Percentiles rank a stretch among this genome's conserved stretches.
Conservation (phyloP, 2,888 invertebrate genomes). For the Pogonocherus hispidulus region DNA sequence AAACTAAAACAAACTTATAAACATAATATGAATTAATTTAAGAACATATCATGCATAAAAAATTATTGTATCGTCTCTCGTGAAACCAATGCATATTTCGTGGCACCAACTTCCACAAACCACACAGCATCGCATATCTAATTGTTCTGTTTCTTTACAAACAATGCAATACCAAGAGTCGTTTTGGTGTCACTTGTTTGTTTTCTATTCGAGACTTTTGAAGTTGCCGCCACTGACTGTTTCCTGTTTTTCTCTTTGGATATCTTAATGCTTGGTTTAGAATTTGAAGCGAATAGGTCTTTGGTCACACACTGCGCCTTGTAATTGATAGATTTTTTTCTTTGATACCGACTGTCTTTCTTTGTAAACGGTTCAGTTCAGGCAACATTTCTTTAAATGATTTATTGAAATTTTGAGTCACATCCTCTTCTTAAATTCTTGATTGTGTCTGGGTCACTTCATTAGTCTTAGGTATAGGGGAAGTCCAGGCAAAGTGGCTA, state of each 20-base stretch:
- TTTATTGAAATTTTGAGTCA: background rate
- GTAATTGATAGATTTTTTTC: slow-evolving; percentile 35
- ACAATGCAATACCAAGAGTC: too few species aligned
- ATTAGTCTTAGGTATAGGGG: background rate
- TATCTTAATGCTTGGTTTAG: background rate
- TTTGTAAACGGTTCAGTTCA: background rate
- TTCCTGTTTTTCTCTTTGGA: background rate
- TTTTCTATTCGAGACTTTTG: background rate
- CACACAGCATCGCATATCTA: too few species aligned
- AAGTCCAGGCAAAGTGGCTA: too few species aligned
- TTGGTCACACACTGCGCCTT: slow-evolving; percentile 33
- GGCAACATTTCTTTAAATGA: background rate
- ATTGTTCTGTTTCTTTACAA: too few species aligned
- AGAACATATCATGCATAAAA: too few species aligned
- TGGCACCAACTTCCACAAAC: too few species aligned
- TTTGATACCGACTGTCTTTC: background rate
- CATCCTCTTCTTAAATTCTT: too few species aligned
- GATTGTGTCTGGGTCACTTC: background rate
- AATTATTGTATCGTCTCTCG: too few species aligned
- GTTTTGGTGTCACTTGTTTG: too few species aligned
- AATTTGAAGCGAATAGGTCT: slow-evolving; percentile 16
- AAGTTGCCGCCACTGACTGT: background rate
- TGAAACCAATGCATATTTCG: too few species aligned
- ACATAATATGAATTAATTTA: too few species aligned
- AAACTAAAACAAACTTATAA: too few species aligned